Conservation (phyloP, 2,797 vertebrate genomes). For the Cirrhinus mrigala region DNA sequence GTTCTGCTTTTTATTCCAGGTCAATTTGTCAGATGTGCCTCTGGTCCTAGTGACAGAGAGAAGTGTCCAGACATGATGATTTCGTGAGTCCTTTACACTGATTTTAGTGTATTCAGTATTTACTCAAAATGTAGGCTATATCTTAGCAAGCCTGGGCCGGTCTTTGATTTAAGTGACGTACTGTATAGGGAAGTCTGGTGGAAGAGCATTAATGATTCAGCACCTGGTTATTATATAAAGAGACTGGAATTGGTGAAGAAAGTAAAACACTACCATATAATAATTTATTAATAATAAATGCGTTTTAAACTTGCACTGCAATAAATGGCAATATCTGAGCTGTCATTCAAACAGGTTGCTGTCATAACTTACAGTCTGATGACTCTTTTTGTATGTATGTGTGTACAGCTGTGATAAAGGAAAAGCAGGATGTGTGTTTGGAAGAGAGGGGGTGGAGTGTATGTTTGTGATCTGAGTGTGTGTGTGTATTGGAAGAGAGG, state of each 20-base stretch:
- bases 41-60: conserved; percentile 14
- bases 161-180: background rate
- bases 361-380: conserved; percentile 42
- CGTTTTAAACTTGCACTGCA: conserved; percentile 56
- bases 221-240: conserved; percentile 14
- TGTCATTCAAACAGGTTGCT: conserved; percentile 58
- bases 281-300: conserved; percentile 62
- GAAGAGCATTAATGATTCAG: conserved; percentile 2
- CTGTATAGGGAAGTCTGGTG: background rate
- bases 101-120: background rate
- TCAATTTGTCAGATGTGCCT: background rate
- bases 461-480: conserved; percentile 48
- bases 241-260: conserved; percentile 13
- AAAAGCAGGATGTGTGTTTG: conserved; percentile 64
- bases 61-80: background rate
- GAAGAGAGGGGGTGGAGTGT: conserved; percentile 60
- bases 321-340: conserved; percentile 65
- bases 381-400: conserved; percentile 54
- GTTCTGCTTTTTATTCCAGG: conserved; percentile 28
- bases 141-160: background rate
- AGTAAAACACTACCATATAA: conserved; percentile 37
- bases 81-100: background rate
- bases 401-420: conserved; percentile 47
- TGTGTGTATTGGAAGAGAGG: conserved; percentile 59
- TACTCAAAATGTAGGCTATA: background rate